Evolutionary conservation across 2,888 invertebrate species (phyloP).

Genomic region (Camponotus fellah): DNA sequence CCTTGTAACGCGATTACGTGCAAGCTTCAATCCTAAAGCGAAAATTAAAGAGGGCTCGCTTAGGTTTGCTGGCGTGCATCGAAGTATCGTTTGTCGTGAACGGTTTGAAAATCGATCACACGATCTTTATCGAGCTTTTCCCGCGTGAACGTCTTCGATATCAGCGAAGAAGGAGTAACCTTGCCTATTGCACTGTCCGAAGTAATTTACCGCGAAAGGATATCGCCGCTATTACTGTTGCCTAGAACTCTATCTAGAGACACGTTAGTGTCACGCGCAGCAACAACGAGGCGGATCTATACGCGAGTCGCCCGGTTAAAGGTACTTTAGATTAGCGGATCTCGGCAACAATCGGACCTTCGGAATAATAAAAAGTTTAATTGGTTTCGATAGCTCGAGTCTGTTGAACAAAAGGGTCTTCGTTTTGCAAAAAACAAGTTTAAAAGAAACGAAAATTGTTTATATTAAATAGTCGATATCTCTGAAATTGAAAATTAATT

Average conservation of each 20-base stretch:
- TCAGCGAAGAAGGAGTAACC: not conserved
- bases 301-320: not conserved
- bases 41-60: conserved; percentile 74
- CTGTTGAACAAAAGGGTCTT: not conserved
- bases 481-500: not conserved
- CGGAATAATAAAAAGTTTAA: not conserved
- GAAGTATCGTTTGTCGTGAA: conserved; percentile 54
- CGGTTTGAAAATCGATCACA: conserved; percentile 50
- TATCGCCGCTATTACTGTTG: conserved; percentile 24
- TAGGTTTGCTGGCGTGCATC: conserved; percentile 51
- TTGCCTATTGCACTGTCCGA: not conserved
- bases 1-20: conserved; percentile 47
- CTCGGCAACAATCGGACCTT: too few relatives aligned
- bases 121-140: conserved; percentile 32
- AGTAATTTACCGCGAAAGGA: conserved; percentile 45
- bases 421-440: not conserved
- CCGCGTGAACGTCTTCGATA: conserved; percentile 14
- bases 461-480: not conserved
- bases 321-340: conserved; percentile 1
- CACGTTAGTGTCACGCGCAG: not conserved
- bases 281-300: not conserved
- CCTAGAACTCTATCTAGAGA: conserved; percentile 2
- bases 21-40: conserved; percentile 69
- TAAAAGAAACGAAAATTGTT: not conserved
- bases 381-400: not conserved